phyloP scores from a whole-genome alignment of 2,797 vertebrate species.

The Parauchenoglanis punctatus region DNA sequence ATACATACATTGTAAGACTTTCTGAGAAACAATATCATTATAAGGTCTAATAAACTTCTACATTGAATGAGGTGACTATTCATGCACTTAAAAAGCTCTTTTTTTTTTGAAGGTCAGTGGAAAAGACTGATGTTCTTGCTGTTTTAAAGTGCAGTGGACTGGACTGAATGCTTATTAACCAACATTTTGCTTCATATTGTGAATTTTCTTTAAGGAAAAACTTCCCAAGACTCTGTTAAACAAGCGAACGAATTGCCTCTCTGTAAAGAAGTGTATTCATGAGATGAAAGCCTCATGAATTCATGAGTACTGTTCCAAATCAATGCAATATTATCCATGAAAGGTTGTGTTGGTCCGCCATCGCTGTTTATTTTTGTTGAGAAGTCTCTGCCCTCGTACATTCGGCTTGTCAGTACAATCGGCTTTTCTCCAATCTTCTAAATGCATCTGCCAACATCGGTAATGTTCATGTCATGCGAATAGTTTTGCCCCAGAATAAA shows the following conservation, averaged over 20 bases:
- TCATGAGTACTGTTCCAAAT: not conserved
- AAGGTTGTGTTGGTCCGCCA: not conserved
- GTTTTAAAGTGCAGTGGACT: not conserved
- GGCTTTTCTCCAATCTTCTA: conserved; percentile 17
- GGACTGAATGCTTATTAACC: not conserved
- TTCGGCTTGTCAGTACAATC: conserved; percentile 12
- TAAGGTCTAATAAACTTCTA: not conserved
- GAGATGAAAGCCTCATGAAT: not conserved
- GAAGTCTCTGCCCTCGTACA: not conserved
- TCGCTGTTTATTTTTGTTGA: not conserved
- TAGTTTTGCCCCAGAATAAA: conserved; percentile 12
- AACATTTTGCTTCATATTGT: not conserved
- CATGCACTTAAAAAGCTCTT: not conserved
- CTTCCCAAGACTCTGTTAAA: not conserved
- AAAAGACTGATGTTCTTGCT: not conserved
- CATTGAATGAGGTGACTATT: no score
- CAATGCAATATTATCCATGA: not conserved
- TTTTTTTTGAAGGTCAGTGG: conserved; percentile 16
- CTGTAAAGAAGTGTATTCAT: not conserved
- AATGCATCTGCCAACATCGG: conserved; percentile 15
- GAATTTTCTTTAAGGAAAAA: not conserved
- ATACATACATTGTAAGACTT: not conserved
- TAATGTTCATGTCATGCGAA: conserved; percentile 20
- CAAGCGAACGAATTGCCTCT: not conserved
- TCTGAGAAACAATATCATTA: not conserved